Evolutionary conservation across 1,140 invertebrate genomes (phyloP).

Genomic region (Tetramorium simillimum): DNA sequence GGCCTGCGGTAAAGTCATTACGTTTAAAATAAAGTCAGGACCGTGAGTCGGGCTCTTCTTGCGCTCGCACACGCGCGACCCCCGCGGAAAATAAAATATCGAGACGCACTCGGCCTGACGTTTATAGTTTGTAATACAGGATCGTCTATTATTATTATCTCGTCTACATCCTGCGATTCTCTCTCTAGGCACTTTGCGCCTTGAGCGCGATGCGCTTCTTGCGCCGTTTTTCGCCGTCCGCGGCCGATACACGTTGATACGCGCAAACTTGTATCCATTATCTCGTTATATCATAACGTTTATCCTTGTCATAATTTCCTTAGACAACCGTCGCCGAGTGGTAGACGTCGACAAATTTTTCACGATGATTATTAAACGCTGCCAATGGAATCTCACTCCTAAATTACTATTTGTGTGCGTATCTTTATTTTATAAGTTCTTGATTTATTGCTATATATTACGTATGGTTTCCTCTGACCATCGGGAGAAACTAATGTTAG

Average conservation of each 20-base stretch:
- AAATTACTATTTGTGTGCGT: not conserved
- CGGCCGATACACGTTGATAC: constrained; percentile 44
- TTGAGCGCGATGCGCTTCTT: constrained; percentile 51
- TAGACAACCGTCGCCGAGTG: constrained; percentile 22
- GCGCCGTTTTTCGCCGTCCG: constrained; percentile 47
- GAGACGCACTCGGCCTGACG: constrained; percentile 61
- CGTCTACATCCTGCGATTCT: constrained; percentile 67
- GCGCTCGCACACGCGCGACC: constrained; percentile 67
- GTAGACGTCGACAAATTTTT: constrained; percentile 34
- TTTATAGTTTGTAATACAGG: constrained; percentile 76
- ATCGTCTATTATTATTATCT: constrained; percentile 76
- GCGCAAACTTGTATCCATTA: constrained; percentile 40
- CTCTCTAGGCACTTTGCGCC: constrained; percentile 58
- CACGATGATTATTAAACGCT: not conserved
- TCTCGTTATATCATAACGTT: constrained; percentile 48
- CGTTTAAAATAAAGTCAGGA: constrained; percentile 63
- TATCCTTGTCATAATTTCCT: constrained; percentile 33
- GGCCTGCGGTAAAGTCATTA: constrained; percentile 72
- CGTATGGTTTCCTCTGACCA: not conserved
- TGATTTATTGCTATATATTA: not conserved
- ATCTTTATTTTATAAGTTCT: not conserved
- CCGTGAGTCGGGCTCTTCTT: constrained; percentile 62
- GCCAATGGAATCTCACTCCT: not conserved
- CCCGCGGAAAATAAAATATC: constrained; percentile 69
- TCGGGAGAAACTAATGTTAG: constrained; percentile 4